Conservation (phyloP, 37 sponge, comb jelly and placozoan genomes). For the Spongilla lacustris region DNA sequence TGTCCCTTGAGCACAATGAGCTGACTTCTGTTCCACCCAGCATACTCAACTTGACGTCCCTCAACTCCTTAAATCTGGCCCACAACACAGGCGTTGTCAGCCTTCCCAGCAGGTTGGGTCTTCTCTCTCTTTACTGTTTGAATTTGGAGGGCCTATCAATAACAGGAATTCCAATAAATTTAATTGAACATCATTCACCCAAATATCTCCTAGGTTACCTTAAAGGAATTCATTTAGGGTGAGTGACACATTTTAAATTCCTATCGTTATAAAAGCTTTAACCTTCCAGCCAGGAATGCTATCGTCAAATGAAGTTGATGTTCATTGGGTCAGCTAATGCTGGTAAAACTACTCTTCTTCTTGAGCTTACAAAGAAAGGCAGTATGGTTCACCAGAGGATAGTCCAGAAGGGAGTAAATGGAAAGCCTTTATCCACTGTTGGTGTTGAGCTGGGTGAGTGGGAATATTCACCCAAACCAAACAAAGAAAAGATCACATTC, state of each 20-base stretch:
- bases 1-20: constrained; percentile 51
- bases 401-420: constrained; percentile 37
- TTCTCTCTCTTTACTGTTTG: constrained; percentile 50
- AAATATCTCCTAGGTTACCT: constrained; percentile 47
- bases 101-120: constrained; percentile 63
- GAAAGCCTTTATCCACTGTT: constrained; percentile 72
- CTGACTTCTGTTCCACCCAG: constrained; percentile 16
- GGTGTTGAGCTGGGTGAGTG: constrained; percentile 85
- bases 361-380: constrained; percentile 59
- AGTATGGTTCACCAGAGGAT: constrained; percentile 53
- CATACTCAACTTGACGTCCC: constrained; percentile 38
- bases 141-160: constrained; percentile 47
- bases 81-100: constrained; percentile 25
- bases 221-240: constrained; percentile 62
- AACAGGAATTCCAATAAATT: constrained; percentile 31
- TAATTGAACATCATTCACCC: constrained; percentile 6
- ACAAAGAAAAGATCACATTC: constrained; percentile 64
- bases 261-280: no score
- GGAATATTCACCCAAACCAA: constrained; percentile 46
- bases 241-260: constrained; percentile 7
- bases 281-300: constrained; percentile 47
- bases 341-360: constrained; percentile 83
- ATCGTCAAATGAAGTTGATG: constrained; percentile 86
- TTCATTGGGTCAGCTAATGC: constrained; percentile 69
- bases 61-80: constrained; percentile 62